Percentiles rank a stretch among this genome's conserved stretches.
These are phyloP conservation scores for Dicrurus megarhynchus DNA, from an alignment of 2,113 vertebrate species.

Conservation along the genomic window DNA sequence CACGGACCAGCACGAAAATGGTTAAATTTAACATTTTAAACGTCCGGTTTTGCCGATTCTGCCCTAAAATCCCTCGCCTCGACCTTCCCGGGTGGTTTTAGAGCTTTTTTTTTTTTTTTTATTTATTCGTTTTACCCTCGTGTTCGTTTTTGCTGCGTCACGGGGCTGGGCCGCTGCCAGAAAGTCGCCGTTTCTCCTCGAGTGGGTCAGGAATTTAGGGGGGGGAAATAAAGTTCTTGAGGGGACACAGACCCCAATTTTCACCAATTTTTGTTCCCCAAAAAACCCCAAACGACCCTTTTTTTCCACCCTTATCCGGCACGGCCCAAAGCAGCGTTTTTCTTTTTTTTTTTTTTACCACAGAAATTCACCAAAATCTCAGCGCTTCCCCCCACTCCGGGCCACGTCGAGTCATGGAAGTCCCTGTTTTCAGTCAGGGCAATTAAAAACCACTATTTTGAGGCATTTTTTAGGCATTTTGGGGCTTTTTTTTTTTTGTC, in stretches of 20 bases:
- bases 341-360: fast-evolving
- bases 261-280: fast-evolving
- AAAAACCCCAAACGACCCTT: fast-evolving
- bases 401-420: not conserved
- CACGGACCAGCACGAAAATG: fast-evolving
- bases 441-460: fast-evolving
- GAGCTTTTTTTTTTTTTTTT: not conserved
- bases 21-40: not conserved
- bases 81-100: not conserved
- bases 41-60: not conserved
- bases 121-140: fast-evolving
- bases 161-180: not conserved
- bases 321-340: not conserved
- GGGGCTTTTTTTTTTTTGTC: fast-evolving
- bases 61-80: not conserved
- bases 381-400: fast-evolving
- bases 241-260: not conserved
- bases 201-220: too few relatives aligned
- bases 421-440: fast-evolving
- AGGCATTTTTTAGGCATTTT: not conserved
- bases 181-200: not conserved
- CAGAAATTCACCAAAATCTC: not conserved
- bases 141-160: not conserved
- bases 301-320: not conserved
- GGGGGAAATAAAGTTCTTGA: fast-evolving